These are phyloP conservation scores for Hirtodrosophila confusa DNA, from an alignment of 2,888 invertebrate genomes.

Conservation along the genomic window DNA sequence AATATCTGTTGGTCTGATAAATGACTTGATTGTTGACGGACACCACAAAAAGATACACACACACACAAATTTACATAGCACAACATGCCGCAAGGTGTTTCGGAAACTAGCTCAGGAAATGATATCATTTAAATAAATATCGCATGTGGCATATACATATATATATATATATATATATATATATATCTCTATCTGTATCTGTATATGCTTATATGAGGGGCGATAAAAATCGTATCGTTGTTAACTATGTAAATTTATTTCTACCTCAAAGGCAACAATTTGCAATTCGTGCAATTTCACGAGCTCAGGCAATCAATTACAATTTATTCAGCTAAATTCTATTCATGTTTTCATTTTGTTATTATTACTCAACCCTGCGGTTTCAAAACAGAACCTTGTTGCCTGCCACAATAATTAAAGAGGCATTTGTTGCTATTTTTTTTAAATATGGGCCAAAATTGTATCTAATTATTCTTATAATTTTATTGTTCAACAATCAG, in stretches of 20 bases:
- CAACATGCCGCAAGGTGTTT: slow-evolving; percentile 50
- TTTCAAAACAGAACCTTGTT: too few relatives aligned
- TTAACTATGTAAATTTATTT: slow-evolving; percentile 47
- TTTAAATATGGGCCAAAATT: too few relatives aligned
- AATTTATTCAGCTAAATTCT: slow-evolving; percentile 24
- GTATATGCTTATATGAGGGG: slow-evolving; percentile 28
- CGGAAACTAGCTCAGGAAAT: slow-evolving; percentile 60
- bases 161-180: slow-evolving; percentile 3
- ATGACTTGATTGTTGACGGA: slow-evolving; percentile 59
- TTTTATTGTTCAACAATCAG: too few relatives aligned
- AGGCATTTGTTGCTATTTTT: too few relatives aligned
- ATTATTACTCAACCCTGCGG: too few relatives aligned
- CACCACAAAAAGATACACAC: slow-evolving; percentile 10
- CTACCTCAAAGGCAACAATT: slow-evolving; percentile 30
- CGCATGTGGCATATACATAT: slow-evolving; percentile 50
- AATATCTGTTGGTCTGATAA: slow-evolving; percentile 65
- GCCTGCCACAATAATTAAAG: too few relatives aligned
- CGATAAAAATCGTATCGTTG: slow-evolving; percentile 44
- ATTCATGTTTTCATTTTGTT: slow-evolving; percentile 7
- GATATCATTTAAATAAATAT: slow-evolving; percentile 65
- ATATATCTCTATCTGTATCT: too few relatives aligned
- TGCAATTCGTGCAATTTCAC: slow-evolving; percentile 28
- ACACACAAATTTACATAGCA: slow-evolving; percentile 61
- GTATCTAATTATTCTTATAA: too few relatives aligned
- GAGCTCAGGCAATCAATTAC: slow-evolving; percentile 36